A percentile compares a stretch with the other conserved stretches of the same genome.
Evolutionary conservation across 1,140 invertebrate species (phyloP).

Genomic region (Helicoverpa armigera): DNA sequence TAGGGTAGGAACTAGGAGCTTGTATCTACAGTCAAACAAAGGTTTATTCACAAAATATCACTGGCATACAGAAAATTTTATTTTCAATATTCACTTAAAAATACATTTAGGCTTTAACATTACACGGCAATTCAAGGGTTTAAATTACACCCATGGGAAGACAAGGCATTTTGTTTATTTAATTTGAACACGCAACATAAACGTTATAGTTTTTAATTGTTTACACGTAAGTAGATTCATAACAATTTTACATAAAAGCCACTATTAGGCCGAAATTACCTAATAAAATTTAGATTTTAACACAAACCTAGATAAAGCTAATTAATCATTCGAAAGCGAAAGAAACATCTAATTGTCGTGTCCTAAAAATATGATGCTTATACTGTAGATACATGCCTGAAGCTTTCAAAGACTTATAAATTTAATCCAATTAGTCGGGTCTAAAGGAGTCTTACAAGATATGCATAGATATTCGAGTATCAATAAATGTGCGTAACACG

Average conservation of each 20-base stretch:
- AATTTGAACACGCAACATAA: background rate
- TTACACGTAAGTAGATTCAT: background rate
- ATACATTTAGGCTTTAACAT: background rate
- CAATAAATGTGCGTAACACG: background rate
- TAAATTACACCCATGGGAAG: background rate
- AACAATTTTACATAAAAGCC: background rate
- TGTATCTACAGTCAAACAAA: slow-evolving; percentile 49
- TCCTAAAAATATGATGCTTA: background rate
- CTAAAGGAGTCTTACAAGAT: slow-evolving; percentile 22
- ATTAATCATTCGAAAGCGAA: no score
- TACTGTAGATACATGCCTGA: slow-evolving; percentile 46
- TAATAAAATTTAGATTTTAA: no score
- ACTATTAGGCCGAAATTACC: no score
- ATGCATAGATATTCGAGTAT: slow-evolving; percentile 48
- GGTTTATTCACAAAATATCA: slow-evolving; percentile 20
- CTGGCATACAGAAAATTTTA: slow-evolving; percentile 25
- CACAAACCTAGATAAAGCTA: no score
- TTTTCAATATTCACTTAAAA: slow-evolving; percentile 10
- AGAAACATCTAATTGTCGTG: no score
- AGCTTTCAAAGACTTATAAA: slow-evolving; percentile 46
- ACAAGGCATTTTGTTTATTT: background rate
- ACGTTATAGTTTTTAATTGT: background rate
- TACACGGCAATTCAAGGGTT: background rate
- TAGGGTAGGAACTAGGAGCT: slow-evolving; percentile 60
- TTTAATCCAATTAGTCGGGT: slow-evolving; percentile 4